phyloP scores from a whole-genome alignment of 2,113 vertebrate genomes.

The Rhinichthys klamathensis region DNA sequence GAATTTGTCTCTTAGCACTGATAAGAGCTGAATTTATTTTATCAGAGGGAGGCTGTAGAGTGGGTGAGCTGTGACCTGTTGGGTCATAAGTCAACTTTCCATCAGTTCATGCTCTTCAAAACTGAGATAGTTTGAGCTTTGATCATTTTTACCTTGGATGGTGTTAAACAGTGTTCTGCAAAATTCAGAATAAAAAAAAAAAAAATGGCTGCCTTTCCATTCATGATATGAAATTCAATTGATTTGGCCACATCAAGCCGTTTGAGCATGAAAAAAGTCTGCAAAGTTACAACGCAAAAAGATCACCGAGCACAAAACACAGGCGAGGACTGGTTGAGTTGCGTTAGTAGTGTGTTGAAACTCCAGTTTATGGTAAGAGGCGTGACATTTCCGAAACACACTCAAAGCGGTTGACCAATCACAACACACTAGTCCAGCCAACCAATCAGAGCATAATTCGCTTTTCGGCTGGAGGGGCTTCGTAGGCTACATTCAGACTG shows the following conservation, averaged over 20 bases:
- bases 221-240: background rate
- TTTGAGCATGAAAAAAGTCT: too few species aligned
- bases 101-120: constrained; percentile 5
- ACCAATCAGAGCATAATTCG: too few species aligned
- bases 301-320: too few species aligned
- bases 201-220: background rate
- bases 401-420: too few species aligned
- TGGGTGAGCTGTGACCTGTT: constrained; percentile 7
- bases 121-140: background rate
- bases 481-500: too few species aligned
- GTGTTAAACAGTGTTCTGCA: background rate
- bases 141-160: constrained; percentile 1
- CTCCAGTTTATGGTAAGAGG: too few species aligned
- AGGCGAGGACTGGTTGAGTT: too few species aligned
- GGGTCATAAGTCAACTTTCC: background rate
- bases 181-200: background rate
- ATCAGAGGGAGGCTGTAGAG: constrained; percentile 6
- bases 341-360: too few species aligned
- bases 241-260: background rate
- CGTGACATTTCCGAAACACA: too few species aligned
- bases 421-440: too few species aligned
- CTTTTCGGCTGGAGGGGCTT: too few species aligned
- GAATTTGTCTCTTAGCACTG: constrained; percentile 22
- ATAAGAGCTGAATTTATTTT: constrained; percentile 38
- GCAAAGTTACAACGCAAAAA: too few species aligned